These are phyloP conservation scores for Origma solitaria DNA, from an alignment of 2,113 vertebrate species.

Conservation along the genomic window DNA sequence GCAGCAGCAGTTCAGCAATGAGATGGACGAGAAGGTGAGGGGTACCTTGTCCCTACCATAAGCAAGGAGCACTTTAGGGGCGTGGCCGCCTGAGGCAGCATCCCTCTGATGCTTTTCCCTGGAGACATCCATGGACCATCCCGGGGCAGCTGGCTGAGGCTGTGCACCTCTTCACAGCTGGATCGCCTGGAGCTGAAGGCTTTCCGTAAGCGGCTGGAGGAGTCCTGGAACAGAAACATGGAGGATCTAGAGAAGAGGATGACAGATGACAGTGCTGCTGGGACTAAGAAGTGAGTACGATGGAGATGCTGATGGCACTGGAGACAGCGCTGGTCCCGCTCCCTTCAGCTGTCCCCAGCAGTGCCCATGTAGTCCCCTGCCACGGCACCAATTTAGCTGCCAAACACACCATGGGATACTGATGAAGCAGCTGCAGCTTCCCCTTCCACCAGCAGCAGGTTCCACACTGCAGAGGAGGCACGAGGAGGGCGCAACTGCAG, in stretches of 20 bases:
- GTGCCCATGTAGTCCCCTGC: background rate
- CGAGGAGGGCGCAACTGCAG: too few species aligned
- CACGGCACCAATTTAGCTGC: background rate
- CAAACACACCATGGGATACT: background rate
- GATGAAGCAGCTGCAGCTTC: background rate
- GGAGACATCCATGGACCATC: background rate
- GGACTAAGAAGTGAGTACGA: constrained; percentile 72
- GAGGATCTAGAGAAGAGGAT: constrained; percentile 65
- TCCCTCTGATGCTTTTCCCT: background rate
- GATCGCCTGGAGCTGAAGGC: constrained; percentile 80
- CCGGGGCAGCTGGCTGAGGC: background rate
- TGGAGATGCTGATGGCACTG: background rate
- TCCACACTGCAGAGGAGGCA: background rate
- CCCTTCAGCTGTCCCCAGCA: background rate
- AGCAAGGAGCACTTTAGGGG: background rate
- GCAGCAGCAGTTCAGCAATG: constrained; percentile 64
- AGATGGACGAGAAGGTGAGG: constrained; percentile 81
- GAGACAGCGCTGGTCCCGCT: rapidly evolving
- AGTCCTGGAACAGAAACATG: constrained; percentile 66
- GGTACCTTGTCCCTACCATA: rapidly evolving
- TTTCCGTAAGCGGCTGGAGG: constrained; percentile 73
- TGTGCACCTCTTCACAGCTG: constrained; percentile 55
- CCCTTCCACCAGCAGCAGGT: background rate
- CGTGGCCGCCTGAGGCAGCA: background rate
- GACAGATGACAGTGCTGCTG: constrained; percentile 33